Conservation (phyloP, 1,140 invertebrate species). For the Eriocheir sinensis region DNA sequence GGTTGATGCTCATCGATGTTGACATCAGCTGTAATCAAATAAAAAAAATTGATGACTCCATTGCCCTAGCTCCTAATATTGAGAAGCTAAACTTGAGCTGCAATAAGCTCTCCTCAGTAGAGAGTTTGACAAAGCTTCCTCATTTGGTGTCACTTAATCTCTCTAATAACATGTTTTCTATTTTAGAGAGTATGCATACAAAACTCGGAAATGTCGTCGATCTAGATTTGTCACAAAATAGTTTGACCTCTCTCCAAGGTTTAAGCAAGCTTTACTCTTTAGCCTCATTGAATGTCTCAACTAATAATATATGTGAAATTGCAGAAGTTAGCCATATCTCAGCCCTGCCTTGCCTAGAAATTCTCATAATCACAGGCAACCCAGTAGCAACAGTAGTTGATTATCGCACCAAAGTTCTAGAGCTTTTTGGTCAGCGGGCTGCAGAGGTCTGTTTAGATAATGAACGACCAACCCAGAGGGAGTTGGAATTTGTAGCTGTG, state of each 20-base stretch:
- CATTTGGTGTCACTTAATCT: constrained; percentile 89
- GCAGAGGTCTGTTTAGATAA: constrained; percentile 92
- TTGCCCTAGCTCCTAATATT: constrained; percentile 90
- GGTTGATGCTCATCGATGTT: constrained; percentile 86
- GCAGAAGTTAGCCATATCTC: constrained; percentile 91
- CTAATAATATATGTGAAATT: constrained; percentile 91
- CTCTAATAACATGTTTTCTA: constrained; percentile 86
- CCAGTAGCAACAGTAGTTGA: constrained; percentile 93
- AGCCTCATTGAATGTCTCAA: constrained; percentile 92
- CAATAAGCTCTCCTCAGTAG: constrained; percentile 89
- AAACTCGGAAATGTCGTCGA: constrained; percentile 94
- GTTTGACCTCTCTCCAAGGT: constrained; percentile 88
- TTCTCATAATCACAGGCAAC: constrained; percentile 93
- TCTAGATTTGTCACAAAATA: constrained; percentile 94
- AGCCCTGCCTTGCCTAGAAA: constrained; percentile 92
- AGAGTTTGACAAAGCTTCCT: constrained; percentile 90
- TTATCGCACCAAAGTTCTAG: constrained; percentile 94
- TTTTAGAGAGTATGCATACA: constrained; percentile 90
- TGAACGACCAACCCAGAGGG: constrained; percentile 91
- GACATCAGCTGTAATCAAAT: constrained; percentile 92
- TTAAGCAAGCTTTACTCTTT: constrained; percentile 93
- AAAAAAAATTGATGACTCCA: constrained; percentile 89
- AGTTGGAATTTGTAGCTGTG: constrained; percentile 94
- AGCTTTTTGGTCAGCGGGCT: constrained; percentile 90
- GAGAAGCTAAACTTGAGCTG: constrained; percentile 87